Evolutionary conservation across 2,888 invertebrate species (phyloP), one percentile per base, ranked within the genome.

Genomic region (Cryptus armator): DNA sequence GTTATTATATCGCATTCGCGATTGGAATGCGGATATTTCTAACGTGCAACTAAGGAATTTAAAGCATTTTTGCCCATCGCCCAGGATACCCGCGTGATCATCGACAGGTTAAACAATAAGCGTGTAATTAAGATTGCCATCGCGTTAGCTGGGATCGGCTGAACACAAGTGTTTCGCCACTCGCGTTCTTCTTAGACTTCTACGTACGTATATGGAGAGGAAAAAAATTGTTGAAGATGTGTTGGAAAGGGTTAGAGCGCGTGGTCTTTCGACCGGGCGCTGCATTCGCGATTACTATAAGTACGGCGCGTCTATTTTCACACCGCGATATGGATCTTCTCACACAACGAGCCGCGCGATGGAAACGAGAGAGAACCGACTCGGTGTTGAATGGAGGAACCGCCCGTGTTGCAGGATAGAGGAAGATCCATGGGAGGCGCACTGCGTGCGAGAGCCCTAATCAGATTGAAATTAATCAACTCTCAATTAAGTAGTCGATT

Each of bases 401-500:
- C 37, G 37, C 29, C 29, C 37, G 64, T 37, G 62, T 64, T 37
- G 64, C 53, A 14, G 14, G 32, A 32, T 46, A n/a, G 72, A 67
- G 71, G 16, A 48, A 48, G 56, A 66, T 29, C 77, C 81, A 86
- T 81, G 85, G 79, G 81, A 84, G 77, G 81, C 83, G 53, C 62
- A 64, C 48, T 16, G 66, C 53, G 37, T 51, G 24, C 70, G 62
- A 51, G 71, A 46, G 32, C 5, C 62, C 84, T 87, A 86, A 87
- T 87, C 86, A 86, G 88, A 86, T 87, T 86, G 85, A 85, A 88
- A 88, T 88, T 87, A 85, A 87, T 87, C 86, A 88, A 84, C 84
- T 75, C 87, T 86, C 87, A 88, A 88, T 88, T 87, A 88, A 88
- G 86, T 86, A 86, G 83, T 87, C 87, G 87, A 87, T 88, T 87